Base-by-base conservation (phyloP, 1,140 invertebrate genomes). In the Nasonia vitripennis region DNA sequence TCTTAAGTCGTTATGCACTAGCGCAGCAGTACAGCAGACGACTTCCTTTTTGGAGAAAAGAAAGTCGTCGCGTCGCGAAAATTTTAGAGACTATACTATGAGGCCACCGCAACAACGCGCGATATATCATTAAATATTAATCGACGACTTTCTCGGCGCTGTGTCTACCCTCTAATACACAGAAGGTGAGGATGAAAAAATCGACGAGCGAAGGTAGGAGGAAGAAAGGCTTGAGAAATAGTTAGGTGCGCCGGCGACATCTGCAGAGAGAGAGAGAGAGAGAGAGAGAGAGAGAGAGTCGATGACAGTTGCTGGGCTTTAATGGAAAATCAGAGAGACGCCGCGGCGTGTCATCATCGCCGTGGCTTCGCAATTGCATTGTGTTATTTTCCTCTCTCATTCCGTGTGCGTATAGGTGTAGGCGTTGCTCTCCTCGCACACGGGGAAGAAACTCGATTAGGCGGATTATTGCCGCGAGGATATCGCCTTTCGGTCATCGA, bases 301-400 rank as follows among this genome's bases (percentile, higher is more conserved):
- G 27, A 27, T 27, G 48, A 41, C 62, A 55, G 75, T 78, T 75
- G 20, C 14, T 11, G 4, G 27, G 20, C n/a, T 80, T 23, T 51
- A 67, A 79, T 80, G 68, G 78, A 45, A 34, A 48, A 37, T 81
- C 37, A 23, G 12, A 23, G 12, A 20, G 51, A 17, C 7, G 48
- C 62, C 34, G 27, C 9, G 1, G 27, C 12, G 27, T 68, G 70
- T 70, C 79, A 48, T 81, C 78, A 70, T 70, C 70, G 77, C 2
- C 10, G n/a, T 12, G 77, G 77, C 83, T 84, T 84, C 78, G 73
- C 73, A 81, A 81, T 68, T 81, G 73, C 84, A 85, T 81, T 85
- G 79, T 81, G 20, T 75, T 78, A 48, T 55, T 55, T 27, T 48
- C 17, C 74, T 34, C 27, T 27, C 1, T 37, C 23, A 27, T 41